Evolutionary conservation across 2,113 vertebrate species (phyloP).

Genomic region (Cyanoramphus novaezelandiae): DNA sequence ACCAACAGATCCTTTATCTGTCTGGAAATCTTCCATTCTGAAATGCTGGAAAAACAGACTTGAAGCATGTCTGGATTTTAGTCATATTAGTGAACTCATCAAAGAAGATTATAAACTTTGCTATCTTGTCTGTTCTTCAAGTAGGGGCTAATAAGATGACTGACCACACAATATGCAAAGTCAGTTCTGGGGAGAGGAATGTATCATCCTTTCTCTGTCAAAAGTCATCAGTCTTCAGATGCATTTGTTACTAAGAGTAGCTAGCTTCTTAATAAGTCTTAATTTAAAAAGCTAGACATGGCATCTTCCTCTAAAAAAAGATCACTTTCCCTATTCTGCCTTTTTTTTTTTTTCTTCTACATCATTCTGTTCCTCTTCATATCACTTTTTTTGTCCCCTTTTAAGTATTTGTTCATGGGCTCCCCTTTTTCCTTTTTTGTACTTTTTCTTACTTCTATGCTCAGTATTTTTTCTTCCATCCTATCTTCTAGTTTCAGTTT

Average conservation of each 20-base stretch:
- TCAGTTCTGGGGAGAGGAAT: neutral
- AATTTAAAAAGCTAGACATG: neutral
- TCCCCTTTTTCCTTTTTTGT: neutral
- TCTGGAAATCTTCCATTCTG: neutral
- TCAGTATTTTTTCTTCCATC: neutral
- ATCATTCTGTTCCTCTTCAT: neutral
- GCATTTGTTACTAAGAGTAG: neutral
- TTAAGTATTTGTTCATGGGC: neutral
- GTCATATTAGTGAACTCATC: neutral
- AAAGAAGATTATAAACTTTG: neutral
- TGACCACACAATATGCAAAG: neutral
- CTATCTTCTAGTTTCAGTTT: neutral
- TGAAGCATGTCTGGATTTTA: neutral
- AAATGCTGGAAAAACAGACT: neutral
- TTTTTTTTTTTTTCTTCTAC: neutral
- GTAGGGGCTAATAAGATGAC: neutral
- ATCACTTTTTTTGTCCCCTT: neutral
- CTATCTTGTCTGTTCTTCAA: neutral
- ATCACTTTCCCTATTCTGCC: neutral
- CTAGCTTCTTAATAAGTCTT: neutral
- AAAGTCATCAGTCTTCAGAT: neutral
- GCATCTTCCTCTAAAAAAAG: neutral
- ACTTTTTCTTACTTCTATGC: neutral
- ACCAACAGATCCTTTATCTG: neutral
- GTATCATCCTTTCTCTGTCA: neutral